phyloP scores from a whole-genome alignment of 2,797 vertebrate species.

The Peromyscus melanophrys region DNA sequence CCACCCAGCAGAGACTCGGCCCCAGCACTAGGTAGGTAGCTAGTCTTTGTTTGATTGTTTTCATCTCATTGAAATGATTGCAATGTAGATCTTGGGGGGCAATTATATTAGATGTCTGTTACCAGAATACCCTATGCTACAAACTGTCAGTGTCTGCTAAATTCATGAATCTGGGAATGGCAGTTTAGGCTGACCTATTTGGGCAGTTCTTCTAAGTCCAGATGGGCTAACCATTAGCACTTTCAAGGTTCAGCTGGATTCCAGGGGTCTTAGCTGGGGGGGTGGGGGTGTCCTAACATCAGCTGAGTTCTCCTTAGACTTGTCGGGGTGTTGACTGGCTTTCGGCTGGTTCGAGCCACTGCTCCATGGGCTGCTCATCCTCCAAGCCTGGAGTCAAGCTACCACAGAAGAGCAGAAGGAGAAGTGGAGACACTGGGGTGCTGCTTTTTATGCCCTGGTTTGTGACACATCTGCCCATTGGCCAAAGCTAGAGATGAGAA shows the following conservation, averaged over 20 bases:
- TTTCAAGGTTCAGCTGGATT: background rate
- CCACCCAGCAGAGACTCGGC: background rate
- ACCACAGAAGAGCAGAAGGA: background rate
- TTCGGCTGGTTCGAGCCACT: background rate
- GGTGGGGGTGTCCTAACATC: background rate
- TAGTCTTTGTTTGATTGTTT: background rate
- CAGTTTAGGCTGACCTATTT: background rate
- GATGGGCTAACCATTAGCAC: background rate
- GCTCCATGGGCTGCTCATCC: background rate
- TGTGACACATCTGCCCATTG: background rate
- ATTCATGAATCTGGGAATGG: background rate
- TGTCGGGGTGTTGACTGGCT: background rate
- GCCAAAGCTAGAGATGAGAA: background rate
- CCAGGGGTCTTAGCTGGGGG: background rate
- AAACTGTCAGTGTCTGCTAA: background rate
- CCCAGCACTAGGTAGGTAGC: background rate
- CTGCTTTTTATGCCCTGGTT: background rate
- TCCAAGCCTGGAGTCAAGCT: background rate
- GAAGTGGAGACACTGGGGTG: background rate
- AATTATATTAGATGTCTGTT: background rate
- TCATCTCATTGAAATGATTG: background rate
- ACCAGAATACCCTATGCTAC: background rate
- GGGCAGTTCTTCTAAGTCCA: background rate
- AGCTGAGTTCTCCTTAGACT: background rate
- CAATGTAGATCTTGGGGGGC: background rate